phyloP scores from a whole-genome alignment of 2,797 vertebrate species.

The Emydoidea blandingii region DNA sequence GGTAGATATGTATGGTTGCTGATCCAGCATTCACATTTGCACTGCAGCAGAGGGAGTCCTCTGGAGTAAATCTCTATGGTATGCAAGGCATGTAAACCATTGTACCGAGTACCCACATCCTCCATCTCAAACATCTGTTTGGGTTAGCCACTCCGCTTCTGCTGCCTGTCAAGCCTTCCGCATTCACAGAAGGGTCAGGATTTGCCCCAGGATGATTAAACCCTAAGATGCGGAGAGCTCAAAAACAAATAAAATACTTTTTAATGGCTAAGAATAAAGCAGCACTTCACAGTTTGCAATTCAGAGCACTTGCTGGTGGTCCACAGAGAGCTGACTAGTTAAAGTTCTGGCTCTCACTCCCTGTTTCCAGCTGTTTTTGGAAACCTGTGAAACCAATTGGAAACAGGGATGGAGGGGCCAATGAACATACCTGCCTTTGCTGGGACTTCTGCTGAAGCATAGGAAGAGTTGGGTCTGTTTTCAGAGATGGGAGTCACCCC shows the following conservation, averaged over 20 bases:
- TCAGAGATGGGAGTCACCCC: background rate
- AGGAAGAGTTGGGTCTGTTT: background rate
- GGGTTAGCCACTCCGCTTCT: background rate
- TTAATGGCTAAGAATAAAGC: background rate
- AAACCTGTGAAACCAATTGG: background rate
- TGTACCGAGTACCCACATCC: background rate
- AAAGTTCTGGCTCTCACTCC: background rate
- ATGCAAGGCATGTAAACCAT: background rate
- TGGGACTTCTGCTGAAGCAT: background rate
- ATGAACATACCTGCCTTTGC: background rate
- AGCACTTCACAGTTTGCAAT: background rate
- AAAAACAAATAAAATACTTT: fast-evolving
- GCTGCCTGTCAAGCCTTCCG: background rate
- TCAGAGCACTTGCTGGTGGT: background rate
- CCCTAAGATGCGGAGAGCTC: fast-evolving
- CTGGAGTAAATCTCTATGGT: background rate
- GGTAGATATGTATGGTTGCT: fast-evolving
- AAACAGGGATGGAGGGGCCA: background rate
- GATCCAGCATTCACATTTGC: background rate
- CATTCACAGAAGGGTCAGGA: background rate
- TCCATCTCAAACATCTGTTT: fast-evolving
- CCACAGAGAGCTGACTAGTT: background rate
- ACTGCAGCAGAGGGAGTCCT: background rate
- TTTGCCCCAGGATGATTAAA: background rate
- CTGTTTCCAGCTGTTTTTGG: background rate